Evolutionary conservation across 2,888 invertebrate genomes (phyloP), one percentile per base, ranked within the genome.

Genomic region (Elysia crispata): DNA sequence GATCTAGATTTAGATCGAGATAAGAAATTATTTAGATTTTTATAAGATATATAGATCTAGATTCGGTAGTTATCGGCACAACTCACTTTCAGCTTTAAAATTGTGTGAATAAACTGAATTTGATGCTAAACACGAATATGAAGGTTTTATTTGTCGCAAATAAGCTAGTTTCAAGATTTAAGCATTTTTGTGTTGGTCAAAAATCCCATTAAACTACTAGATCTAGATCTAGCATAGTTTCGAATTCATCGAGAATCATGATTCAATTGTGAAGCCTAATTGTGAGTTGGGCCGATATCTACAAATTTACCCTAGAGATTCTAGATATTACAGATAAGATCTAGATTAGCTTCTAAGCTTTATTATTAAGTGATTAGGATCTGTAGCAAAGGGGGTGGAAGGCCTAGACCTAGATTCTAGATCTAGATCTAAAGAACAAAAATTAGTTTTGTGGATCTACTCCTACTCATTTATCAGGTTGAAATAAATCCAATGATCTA

Each of bases 381-480:
- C 54, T 54, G 20, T 20, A 13, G 54, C 13, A 54, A 54, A 54
- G 20, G 54, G 13, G 20, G 13, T 20, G 13, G 20, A 20, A 54
- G 13, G 20, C 20, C 54, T 54, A 54, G 54, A 54, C 20, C 54
- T 54, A 54, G 54, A 54, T 54, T 54, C 54, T 54, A 54, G 41
- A 50, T 73, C 73, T 73, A 50, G 41, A 41, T 73, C 23, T 73
- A 25, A 30, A 25, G 50, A 41, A 54, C 54, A 54, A n/a, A 30
- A 30, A 13, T 23, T 50, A 18, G n/a, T 3, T 72, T 25, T 23
- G 33, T 60, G 18, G 20, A n/a, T n/a, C n/a, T n/a, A n/a, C n/a
- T n/a, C n/a, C n/a, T n/a, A n/a, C n/a, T n/a, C n/a, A n/a, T n/a
- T n/a, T n/a, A n/a, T n/a, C n/a, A n/a, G n/a, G n/a, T n/a, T n/a